Evolutionary conservation across 2,113 vertebrate species (phyloP), one percentile per base, ranked within the genome.

Genomic region (Salvelinus sp.): DNA sequence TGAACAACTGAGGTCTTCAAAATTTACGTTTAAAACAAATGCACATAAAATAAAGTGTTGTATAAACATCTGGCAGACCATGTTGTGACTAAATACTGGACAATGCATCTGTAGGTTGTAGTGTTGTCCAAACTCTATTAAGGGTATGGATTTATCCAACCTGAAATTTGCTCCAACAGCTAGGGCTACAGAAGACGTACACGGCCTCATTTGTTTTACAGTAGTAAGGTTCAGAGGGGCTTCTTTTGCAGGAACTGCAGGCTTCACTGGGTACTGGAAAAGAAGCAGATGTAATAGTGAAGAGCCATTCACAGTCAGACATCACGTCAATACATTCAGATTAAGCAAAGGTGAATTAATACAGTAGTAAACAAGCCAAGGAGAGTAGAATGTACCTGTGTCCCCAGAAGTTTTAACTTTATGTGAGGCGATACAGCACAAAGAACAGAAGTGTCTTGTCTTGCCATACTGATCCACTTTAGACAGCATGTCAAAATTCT

Each of bases 131-230:
- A 28, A 30, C 64, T 33, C 28, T 33, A 33, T 38, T 68, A 18
- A 33, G 66, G 7, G 25, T 57, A 44, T 44, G 38, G 38, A 9
- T 44, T 44, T 84, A 81, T 83, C 84, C 81, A 94, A 95, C 95
- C 94, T 95, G 95, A 87, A 95, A 95, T 85, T 94, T 95, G 85
- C 93, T 94, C 95, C 95, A 95, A 87, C 95, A 95, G 89, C 93
- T 95, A 83, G 94, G 94, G 87, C 94, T 95, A 88, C 95, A 95
- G 88, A 95, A 95, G 83, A 94, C 93, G 88, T 94, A 95, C 78
- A 94, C 89, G 80, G 94, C 93, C 67, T 92, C 90, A 76, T 95
- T 93, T 72, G 94, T 93, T 91, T 94, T 95, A 93, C 95, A 95
- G 92, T 95, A 95, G 92, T 95, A 95, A 79, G 93, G 94, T 80